These are phyloP conservation scores for Actenoides hombroni DNA, from an alignment of 2,113 vertebrate species.

Conservation along the genomic window DNA sequence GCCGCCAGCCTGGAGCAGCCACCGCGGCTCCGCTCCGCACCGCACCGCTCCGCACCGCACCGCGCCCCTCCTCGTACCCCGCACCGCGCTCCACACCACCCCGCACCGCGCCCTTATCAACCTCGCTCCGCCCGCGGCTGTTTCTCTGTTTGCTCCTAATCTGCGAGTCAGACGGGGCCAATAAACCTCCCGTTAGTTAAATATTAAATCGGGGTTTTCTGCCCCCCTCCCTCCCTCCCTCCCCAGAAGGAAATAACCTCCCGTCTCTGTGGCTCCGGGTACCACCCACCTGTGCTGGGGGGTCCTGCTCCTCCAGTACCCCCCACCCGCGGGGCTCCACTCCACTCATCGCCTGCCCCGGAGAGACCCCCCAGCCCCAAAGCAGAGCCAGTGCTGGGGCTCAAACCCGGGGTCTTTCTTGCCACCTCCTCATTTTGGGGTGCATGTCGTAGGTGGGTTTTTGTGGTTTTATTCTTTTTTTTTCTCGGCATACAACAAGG, in stretches of 20 bases:
- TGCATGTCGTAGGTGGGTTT: not conserved
- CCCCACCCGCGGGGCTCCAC: accelerated
- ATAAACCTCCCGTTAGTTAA: slow-evolving; percentile 55
- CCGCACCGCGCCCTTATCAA: slow-evolving; percentile 18
- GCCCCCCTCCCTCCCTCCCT: not conserved
- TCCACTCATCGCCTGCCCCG: not conserved
- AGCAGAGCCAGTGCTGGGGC: accelerated
- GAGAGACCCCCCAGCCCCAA: too few relatives aligned
- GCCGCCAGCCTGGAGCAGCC: not conserved
- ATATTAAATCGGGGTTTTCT: slow-evolving; percentile 28
- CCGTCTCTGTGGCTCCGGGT: not conserved
- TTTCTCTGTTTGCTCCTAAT: slow-evolving; percentile 48
- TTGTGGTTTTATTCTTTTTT: not conserved
- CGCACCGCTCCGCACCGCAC: not conserved
- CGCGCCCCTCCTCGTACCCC: not conserved
- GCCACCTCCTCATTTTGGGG: not conserved
- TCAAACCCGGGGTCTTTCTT: not conserved
- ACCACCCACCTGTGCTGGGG: not conserved
- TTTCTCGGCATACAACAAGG: not conserved
- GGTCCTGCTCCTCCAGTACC: not conserved
- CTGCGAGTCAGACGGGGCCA: slow-evolving; percentile 21
- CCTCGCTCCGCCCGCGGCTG: not conserved
- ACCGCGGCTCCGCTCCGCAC: not conserved
- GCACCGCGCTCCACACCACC: not conserved
- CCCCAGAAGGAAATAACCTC: not conserved